Evolutionary conservation across 2,113 vertebrate species (phyloP), one percentile per base, ranked within the genome.

Genomic region (Brachyhypopomus gauderio): DNA sequence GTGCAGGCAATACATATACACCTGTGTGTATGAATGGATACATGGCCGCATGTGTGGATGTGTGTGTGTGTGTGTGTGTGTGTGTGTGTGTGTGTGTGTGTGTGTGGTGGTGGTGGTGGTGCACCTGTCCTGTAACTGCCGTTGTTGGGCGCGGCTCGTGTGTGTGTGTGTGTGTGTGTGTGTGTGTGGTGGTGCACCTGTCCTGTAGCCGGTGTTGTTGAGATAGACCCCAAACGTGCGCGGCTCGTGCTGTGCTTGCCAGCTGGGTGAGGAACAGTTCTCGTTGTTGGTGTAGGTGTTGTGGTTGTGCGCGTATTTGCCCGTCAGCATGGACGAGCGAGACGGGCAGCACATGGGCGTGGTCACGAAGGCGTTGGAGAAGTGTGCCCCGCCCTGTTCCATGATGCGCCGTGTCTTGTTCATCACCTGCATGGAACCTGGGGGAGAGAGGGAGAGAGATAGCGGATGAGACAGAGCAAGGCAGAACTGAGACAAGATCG

Each of bases 211-310:
- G 0, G 97, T 98, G 92, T 93, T 95, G 89, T 98, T 98, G 86
- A 99, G 96, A 89, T 98, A 96, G 64, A 96, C 96, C 0, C 95
- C 95, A 16, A 99, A 98, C 0, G 95, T 97, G 19, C 92, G 94
- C 0, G 91, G 91, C 87, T 99, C 97, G 0, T 99, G 96, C 91
- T 97, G 97, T 0, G 95, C 94, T 87, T 99, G 97, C 97, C 97
- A 99, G 74, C 96, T 98, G 0, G 94, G 91, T 0, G 97, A 99
- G 14, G 97, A 98, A 66, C 97, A 99, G 92, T 99, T 98, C 90
- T 99, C 97, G 0, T 98, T 99, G 94, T 99, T 99, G 52, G 97
- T 98, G 92, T 98, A 99, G 69, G 97, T 98, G 93, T 98, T 97
- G 92, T 99, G 97, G 87, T 99, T 99, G 92, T 99, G 97, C 8